A percentile compares a stretch with the other conserved stretches of the same genome.
phyloP scores from a whole-genome alignment of 2,113 vertebrate genomes.

The Eptesicus fuscus region DNA sequence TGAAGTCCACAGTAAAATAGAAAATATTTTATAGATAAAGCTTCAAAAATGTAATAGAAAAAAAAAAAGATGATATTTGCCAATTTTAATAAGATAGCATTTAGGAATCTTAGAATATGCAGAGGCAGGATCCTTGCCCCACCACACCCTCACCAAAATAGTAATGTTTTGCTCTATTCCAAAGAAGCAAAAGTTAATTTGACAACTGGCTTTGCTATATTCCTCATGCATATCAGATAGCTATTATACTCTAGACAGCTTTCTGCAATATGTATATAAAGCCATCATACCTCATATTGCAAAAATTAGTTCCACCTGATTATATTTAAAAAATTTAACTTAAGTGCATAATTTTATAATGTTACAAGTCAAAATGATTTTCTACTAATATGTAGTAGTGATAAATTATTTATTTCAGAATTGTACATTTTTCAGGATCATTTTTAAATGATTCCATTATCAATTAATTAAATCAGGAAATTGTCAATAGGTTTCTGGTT shows the following conservation, averaged over 20 bases:
- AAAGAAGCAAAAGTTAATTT: neutral
- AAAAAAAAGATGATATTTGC: neutral
- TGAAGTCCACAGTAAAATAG: neutral
- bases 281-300: neutral
- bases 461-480: conserved; percentile 49
- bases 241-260: neutral
- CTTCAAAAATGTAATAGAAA: neutral
- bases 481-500: neutral
- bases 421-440: neutral
- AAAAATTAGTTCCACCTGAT: neutral
- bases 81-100: neutral
- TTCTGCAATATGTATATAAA: neutral
- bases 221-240: neutral
- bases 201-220: neutral
- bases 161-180: neutral
- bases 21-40: neutral
- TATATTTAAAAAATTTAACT: neutral
- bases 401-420: conserved; percentile 33
- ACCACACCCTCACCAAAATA: neutral
- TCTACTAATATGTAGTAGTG: neutral
- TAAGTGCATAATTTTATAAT: neutral
- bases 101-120: neutral
- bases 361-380: conserved; percentile 9
- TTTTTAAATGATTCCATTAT: neutral
- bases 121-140: accelerated